A percentile compares a stretch with the other conserved stretches of the same genome.
These are phyloP conservation scores for Allacma fusca DNA, from an alignment of 2,888 invertebrate genomes.

Conservation along the genomic window DNA sequence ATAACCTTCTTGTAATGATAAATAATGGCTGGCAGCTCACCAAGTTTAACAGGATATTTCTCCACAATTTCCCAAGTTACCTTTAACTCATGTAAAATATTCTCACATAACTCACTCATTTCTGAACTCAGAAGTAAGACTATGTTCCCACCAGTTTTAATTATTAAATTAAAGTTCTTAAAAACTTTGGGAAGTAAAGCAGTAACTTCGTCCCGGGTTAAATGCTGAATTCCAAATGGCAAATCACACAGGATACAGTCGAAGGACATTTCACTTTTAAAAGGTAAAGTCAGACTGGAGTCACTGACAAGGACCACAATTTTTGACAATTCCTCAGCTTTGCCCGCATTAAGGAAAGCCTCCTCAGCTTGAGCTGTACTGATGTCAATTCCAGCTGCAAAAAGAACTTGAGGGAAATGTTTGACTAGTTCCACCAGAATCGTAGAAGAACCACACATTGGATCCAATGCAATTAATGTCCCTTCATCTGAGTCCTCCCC, in stretches of 20 bases:
- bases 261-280: background rate
- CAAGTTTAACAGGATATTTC: slow-evolving; percentile 26
- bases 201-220: background rate
- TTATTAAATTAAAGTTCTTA: background rate
- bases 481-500: background rate
- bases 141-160: slow-evolving; percentile 8
- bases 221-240: slow-evolving; percentile 33
- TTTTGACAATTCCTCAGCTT: background rate
- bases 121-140: slow-evolving; percentile 11
- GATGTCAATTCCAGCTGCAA: slow-evolving; percentile 26
- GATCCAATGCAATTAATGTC: background rate
- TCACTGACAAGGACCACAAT: background rate
- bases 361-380: background rate
- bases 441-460: slow-evolving; percentile 11
- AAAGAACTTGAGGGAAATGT: slow-evolving; percentile 16
- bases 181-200: background rate
- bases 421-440: slow-evolving; percentile 31
- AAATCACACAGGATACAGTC: slow-evolving; percentile 23
- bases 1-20: slow-evolving; percentile 19
- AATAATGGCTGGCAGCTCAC: slow-evolving; percentile 17
- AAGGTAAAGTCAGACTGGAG: slow-evolving; percentile 7
- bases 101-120: background rate
- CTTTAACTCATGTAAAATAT: background rate
- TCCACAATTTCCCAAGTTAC: background rate
- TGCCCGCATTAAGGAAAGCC: background rate